Evolutionary conservation across 2,113 vertebrate genomes (phyloP).

Genomic region (Apodemus sylvaticus): DNA sequence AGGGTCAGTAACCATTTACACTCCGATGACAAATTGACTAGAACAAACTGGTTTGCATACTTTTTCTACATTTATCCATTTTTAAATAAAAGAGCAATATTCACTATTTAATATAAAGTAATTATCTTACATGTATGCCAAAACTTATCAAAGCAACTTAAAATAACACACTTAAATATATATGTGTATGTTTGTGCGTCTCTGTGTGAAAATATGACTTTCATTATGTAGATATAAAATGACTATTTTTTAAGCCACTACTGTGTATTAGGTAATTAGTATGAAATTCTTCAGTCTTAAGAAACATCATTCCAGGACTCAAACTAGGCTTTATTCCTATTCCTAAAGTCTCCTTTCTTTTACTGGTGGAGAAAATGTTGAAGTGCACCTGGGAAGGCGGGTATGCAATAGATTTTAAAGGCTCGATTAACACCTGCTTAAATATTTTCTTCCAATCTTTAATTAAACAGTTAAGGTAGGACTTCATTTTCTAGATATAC

Average conservation of each 20-base stretch:
- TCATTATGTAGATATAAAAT: slow-evolving; percentile 3
- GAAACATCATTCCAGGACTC: not conserved
- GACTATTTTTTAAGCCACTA: not conserved
- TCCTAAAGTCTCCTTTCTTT: slow-evolving; percentile 54
- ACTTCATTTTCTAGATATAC: slow-evolving; percentile 71
- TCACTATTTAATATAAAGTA: not conserved
- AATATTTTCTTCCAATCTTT: slow-evolving; percentile 78
- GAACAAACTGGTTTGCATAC: not conserved
- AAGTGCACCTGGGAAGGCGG: slow-evolving; percentile 73
- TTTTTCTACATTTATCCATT: not conserved
- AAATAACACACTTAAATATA: not conserved
- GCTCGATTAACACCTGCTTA: slow-evolving; percentile 81
- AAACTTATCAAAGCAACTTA: not conserved
- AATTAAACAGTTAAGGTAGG: slow-evolving; percentile 79
- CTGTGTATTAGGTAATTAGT: not conserved
- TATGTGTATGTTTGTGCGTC: not conserved
- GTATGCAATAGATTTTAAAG: slow-evolving; percentile 63
- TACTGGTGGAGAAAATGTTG: slow-evolving; percentile 58
- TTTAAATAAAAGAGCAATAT: not conserved
- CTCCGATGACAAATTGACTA: not conserved
- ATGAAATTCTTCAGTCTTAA: slow-evolving; percentile 21
- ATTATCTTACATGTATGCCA: not conserved
- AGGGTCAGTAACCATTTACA: not conserved
- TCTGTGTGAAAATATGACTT: not conserved
- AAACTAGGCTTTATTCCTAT: slow-evolving; percentile 49